These are phyloP conservation scores for Sarcophaga rosellei DNA, from an alignment of 2,888 invertebrate species.

Conservation along the genomic window DNA sequence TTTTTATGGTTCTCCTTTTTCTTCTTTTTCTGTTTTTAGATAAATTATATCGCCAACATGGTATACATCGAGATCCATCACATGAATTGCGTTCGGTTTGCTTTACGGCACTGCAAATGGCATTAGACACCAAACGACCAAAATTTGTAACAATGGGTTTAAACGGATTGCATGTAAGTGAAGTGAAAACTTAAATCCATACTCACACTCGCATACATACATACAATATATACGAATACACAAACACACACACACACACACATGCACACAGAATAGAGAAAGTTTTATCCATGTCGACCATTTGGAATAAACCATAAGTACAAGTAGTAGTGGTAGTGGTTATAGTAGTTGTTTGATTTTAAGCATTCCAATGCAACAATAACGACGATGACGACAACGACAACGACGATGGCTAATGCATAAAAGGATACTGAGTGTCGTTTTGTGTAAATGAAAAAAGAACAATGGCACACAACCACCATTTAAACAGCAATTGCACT, in stretches of 20 bases:
- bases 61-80: constrained; percentile 88
- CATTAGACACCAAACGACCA: constrained; percentile 92
- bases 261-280: not conserved
- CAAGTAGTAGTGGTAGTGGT: not conserved
- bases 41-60: constrained; percentile 90
- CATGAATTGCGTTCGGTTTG: constrained; percentile 92
- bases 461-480: constrained; percentile 36
- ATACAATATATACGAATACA: constrained; percentile 27
- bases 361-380: constrained; percentile 25
- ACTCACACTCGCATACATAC: constrained; percentile 19
- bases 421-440: constrained; percentile 57
- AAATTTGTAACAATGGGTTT: constrained; percentile 92
- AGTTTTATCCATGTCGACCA: not conserved
- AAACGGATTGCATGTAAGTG: constrained; percentile 93
- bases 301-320: not conserved
- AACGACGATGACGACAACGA: not conserved
- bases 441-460: constrained; percentile 54
- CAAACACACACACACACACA: constrained; percentile 21
- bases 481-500: not conserved
- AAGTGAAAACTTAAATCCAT: constrained; percentile 31
- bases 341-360: not conserved
- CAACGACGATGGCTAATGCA: not conserved
- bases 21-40: constrained; percentile 85
- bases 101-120: constrained; percentile 91
- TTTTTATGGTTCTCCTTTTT: constrained; percentile 19